Evolutionary conservation across 1,140 invertebrate species (phyloP).

Genomic region (Cardiocondyla obscurior): DNA sequence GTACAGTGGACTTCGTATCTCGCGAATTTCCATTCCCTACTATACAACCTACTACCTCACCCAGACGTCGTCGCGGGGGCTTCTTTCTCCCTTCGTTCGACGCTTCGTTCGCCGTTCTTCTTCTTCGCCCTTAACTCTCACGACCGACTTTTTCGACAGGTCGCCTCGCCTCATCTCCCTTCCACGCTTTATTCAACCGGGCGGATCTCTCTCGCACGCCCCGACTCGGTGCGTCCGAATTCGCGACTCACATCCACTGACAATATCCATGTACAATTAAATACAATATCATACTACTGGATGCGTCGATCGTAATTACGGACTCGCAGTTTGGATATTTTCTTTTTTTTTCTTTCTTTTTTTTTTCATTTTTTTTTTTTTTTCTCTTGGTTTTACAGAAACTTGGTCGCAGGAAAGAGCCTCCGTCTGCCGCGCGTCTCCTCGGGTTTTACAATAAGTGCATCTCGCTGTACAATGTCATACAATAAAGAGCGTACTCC

Average conservation of each 20-base stretch:
- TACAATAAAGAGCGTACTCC: not conserved
- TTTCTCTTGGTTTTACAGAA: not conserved
- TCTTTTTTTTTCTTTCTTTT: no score
- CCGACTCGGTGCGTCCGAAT: not conserved
- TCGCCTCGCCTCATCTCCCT: not conserved
- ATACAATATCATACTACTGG: not conserved
- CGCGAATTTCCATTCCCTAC: conserved; percentile 88
- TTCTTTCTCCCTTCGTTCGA: conserved; percentile 29
- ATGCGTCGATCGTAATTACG: not conserved
- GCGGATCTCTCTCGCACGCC: not conserved
- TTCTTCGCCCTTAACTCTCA: not conserved
- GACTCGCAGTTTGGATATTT: not conserved
- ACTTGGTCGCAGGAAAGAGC: not conserved
- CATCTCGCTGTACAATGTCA: not conserved
- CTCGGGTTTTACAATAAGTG: not conserved
- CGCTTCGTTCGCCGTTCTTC: conserved; percentile 23
- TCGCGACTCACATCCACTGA: not conserved
- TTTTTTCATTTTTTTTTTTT: no score
- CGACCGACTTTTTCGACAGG: not conserved
- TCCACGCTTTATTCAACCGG: not conserved
- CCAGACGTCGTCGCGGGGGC: conserved; percentile 81
- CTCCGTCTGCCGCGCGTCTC: not conserved
- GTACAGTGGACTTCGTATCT: conserved; percentile 87
- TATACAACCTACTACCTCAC: conserved; percentile 92
- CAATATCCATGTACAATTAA: not conserved